Base-by-base conservation (phyloP, 2,113 vertebrate species). In the Xiphophorus hellerii region DNA sequence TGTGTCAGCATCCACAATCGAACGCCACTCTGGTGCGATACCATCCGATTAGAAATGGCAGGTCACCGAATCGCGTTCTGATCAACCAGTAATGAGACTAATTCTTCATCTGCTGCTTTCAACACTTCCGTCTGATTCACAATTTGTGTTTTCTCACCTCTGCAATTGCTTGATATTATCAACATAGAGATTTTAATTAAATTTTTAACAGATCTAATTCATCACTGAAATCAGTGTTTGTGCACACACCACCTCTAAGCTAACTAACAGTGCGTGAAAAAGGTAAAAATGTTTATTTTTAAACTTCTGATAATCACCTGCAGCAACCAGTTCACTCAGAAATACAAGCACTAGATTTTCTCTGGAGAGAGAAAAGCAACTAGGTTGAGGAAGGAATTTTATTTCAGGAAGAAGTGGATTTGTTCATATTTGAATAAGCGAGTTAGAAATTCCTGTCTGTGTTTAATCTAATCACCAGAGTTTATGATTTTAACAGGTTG, bases 1-100 rank as follows among this genome's bases (percentile, higher is more conserved):
- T 60, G 75, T 80, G 62, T 82, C 71, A 81, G 69, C 73, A 48
- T 73, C 31, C 8, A 58, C 10, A 7, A 17, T 17, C 5, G 44
- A 48, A 20, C 44, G 44, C 14, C 44, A 20, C 17, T 48, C 44
- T 48, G 4, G 15, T 48, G 4, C 14, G 15, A 20, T 17, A 20
- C 14, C 5, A 6, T 20, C 44, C 14, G 17, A 48, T 7, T 48
- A 48, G 5, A 48, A 20, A 48, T 20, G 44, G 44, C 44, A 17
- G 44, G 44, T 6, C 44, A 48, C 15, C 17, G 17, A 48, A 37
- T 37, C 35, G 17, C 44, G 1, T 15, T 48, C 51, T 10, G 25
- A 58, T 54, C 15, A 58, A 58, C 9, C 51, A 25, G 9, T 58
- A 13, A 35, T 15, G 63, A 72, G 17, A 22, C 60, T 10, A 3